A percentile compares a stretch with the other conserved stretches of the same genome.
Evolutionary conservation across 1,140 invertebrate genomes (phyloP).

Genomic region (Nylanderia fulva): DNA sequence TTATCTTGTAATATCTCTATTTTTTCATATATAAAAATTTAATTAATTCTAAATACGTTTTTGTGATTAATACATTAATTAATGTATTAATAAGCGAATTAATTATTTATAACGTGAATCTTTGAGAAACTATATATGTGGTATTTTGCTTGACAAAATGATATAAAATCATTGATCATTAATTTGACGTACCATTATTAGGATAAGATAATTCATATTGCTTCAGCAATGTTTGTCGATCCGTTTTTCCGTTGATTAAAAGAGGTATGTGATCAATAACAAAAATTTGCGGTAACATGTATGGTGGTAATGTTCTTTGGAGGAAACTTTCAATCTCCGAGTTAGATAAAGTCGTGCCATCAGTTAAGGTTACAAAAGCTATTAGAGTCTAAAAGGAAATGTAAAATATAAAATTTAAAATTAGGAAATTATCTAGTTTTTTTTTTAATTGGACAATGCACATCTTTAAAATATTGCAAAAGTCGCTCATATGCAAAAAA

Average conservation of each 20-base stretch:
- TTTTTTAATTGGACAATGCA: background rate
- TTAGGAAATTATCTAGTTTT: background rate
- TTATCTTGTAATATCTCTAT: background rate
- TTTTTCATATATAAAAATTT: constrained; percentile 1
- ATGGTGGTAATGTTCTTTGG: constrained; percentile 88
- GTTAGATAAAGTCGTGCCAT: constrained; percentile 86
- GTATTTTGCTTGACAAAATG: background rate
- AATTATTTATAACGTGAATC: background rate
- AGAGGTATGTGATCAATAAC: constrained; percentile 91
- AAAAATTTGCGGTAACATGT: constrained; percentile 92
- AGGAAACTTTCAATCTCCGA: constrained; percentile 89
- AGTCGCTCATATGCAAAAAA: too few relatives aligned
- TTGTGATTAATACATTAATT: too few relatives aligned
- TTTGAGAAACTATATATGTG: background rate
- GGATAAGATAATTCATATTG: constrained; percentile 89
- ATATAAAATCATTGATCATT: background rate
- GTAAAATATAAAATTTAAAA: background rate
- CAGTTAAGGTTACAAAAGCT: constrained; percentile 89
- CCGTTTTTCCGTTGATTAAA: constrained; percentile 94
- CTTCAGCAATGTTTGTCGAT: constrained; percentile 91
- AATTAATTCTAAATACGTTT: background rate
- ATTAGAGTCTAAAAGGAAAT: constrained; percentile 88
- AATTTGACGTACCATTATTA: constrained; percentile 83
- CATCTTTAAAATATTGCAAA: too few relatives aligned
- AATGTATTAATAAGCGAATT: too few relatives aligned